These are phyloP conservation scores for Haplotaxodon microlepis DNA, from an alignment of 2,113 vertebrate genomes.

Conservation along the genomic window DNA sequence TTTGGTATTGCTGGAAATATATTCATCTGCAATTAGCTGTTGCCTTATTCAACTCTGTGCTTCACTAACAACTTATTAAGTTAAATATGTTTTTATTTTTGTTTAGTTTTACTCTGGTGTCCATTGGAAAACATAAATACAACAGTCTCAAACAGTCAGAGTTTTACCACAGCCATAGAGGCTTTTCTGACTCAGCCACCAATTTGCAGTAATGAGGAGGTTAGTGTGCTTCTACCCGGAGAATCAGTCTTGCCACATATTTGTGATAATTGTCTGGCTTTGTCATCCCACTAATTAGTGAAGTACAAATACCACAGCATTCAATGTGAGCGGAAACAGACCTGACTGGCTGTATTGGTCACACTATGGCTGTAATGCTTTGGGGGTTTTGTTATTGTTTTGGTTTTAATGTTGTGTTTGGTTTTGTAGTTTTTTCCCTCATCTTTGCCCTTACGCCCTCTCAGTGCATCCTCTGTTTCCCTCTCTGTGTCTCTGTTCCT, in stretches of 20 bases:
- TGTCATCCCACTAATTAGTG: background rate
- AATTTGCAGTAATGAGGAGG: background rate
- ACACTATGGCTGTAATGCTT: background rate
- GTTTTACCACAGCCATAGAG: background rate
- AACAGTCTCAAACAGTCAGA: background rate
- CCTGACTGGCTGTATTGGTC: background rate
- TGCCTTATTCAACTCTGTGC: background rate
- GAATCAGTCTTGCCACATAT: background rate
- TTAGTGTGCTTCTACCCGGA: background rate
- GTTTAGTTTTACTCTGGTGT: background rate
- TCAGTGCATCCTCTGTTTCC: background rate
- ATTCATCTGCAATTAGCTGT: background rate
- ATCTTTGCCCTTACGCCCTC: background rate
- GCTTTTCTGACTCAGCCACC: background rate
- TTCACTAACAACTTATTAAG: background rate
- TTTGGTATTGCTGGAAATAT: background rate
- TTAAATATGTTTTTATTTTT: background rate
- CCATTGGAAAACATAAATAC: background rate
- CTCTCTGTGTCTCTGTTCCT: background rate
- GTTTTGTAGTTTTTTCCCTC: background rate
- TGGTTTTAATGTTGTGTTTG: background rate
- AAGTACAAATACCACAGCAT: background rate
- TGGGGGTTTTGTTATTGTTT: background rate
- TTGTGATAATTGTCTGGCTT: background rate
- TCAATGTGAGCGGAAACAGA: background rate